These are phyloP conservation scores for Phalangium opilio DNA, from an alignment of 2,888 invertebrate species.

Conservation along the genomic window DNA sequence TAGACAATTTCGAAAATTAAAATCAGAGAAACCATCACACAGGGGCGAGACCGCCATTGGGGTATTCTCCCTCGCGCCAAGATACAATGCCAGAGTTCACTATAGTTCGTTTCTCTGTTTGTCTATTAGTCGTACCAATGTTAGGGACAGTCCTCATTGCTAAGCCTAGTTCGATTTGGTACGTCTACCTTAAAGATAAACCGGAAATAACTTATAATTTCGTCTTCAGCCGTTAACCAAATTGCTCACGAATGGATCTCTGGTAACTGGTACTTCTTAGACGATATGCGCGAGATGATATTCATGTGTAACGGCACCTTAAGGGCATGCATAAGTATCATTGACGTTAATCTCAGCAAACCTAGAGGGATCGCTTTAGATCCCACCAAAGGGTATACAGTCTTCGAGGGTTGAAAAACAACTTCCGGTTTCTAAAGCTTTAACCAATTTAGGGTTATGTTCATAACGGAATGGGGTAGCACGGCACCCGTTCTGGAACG, in stretches of 20 bases:
- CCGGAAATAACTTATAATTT: too few relatives aligned
- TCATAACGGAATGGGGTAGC: constrained; percentile 60
- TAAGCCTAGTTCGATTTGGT: too few relatives aligned
- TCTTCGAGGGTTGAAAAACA: constrained; percentile 34
- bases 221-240: constrained; percentile 48
- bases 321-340: constrained; percentile 48
- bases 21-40: too few relatives aligned
- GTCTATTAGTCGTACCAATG: too few relatives aligned
- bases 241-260: constrained; percentile 70
- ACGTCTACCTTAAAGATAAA: too few relatives aligned
- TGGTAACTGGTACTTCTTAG: constrained; percentile 70
- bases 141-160: too few relatives aligned
- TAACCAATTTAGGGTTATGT: constrained; percentile 36
- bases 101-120: too few relatives aligned
- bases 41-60: too few relatives aligned
- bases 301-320: constrained; percentile 48
- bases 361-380: constrained; percentile 62
- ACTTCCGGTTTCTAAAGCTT: constrained; percentile 33
- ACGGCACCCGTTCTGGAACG: constrained; percentile 46
- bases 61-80: too few relatives aligned
- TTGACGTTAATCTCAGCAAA: constrained; percentile 49
- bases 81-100: too few relatives aligned
- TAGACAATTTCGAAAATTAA: too few relatives aligned
- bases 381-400: constrained; percentile 49
- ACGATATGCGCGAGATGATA: constrained; percentile 49